A percentile compares a stretch with the other conserved stretches of the same genome.
Evolutionary conservation across 2,113 vertebrate species (phyloP).

Genomic region (Otus sunia): DNA sequence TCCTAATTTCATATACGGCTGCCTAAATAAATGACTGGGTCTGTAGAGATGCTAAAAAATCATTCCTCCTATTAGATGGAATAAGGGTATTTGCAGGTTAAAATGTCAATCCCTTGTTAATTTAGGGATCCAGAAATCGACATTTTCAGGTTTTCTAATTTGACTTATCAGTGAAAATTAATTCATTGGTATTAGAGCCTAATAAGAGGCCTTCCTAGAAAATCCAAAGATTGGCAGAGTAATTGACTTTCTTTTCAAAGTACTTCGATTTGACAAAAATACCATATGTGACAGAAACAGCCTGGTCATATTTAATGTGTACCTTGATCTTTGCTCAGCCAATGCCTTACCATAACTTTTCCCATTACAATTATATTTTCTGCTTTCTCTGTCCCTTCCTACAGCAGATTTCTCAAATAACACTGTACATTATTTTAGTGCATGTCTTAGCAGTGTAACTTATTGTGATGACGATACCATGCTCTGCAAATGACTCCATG

Average conservation of each 20-base stretch:
- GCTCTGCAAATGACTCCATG: constrained; percentile 11
- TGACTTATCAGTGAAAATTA: neutral
- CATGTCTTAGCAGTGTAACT: constrained; percentile 24
- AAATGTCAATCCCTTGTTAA: neutral
- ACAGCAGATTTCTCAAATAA: constrained; percentile 40
- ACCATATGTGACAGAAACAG: neutral
- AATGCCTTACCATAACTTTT: neutral
- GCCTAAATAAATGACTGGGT: neutral
- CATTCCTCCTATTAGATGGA: neutral
- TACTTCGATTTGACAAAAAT: neutral
- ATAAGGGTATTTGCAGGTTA: neutral
- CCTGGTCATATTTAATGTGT: neutral
- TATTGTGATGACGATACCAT: constrained; percentile 49
- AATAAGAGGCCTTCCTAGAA: neutral
- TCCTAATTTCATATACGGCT: neutral
- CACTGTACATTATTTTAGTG: neutral
- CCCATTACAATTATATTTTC: constrained; percentile 24
- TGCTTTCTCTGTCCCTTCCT: neutral
- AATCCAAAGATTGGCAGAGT: neutral
- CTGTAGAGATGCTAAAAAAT: neutral
- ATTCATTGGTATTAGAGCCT: neutral
- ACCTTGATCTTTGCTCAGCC: neutral
- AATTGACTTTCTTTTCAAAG: neutral
- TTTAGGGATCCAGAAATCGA: neutral
- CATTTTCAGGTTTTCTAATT: neutral